Percentiles rank a stretch among this genome's conserved stretches.
phyloP scores from a whole-genome alignment of 2,888 invertebrate species.

The Tethea ocularis region DNA sequence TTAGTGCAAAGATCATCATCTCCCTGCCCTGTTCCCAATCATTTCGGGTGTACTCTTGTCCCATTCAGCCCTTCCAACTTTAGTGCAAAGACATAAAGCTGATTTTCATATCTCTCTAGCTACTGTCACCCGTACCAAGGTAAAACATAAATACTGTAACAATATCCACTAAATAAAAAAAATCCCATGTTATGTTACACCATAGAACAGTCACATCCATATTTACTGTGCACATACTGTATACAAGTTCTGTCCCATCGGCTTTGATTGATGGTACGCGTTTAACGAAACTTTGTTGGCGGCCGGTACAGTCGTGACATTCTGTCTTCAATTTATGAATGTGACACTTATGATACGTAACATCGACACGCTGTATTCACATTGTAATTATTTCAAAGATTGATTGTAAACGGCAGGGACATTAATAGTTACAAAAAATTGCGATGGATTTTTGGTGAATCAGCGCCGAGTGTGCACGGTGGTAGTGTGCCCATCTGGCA shows the following conservation, averaged over 20 bases:
- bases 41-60: no score
- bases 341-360: neutral
- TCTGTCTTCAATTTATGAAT: neutral
- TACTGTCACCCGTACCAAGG: no score
- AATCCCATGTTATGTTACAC: neutral
- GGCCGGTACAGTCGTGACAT: slow-evolving; percentile 1
- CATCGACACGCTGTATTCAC: neutral
- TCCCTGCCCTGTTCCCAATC: no score
- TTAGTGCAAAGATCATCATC: no score
- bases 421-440: no score
- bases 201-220: slow-evolving; percentile 9
- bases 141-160: neutral
- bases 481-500: no score
- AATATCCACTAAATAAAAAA: neutral
- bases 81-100: no score
- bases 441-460: no score
- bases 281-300: slow-evolving; percentile 11
- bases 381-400: neutral
- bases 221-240: slow-evolving; percentile 37
- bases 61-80: no score
- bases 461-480: no score
- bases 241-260: slow-evolving; percentile 25
- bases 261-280: slow-evolving; percentile 29
- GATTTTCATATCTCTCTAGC: no score
- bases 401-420: neutral